Evolutionary conservation across 2,888 invertebrate genomes (phyloP).

Genomic region (Apodemia duryi): DNA sequence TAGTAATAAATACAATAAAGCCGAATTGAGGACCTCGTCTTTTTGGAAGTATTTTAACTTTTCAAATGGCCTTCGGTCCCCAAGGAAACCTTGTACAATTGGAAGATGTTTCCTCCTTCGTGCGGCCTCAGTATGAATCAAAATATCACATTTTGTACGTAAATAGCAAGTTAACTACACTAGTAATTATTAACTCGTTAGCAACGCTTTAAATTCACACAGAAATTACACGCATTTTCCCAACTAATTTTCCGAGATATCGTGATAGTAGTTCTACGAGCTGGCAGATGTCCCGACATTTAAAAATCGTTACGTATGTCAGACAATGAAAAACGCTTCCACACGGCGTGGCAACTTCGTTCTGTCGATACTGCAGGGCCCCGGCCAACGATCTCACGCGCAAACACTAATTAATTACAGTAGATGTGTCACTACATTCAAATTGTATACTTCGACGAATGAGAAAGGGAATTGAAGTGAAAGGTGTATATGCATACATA

Average conservation of each 20-base stretch:
- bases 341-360: slow-evolving; percentile 6
- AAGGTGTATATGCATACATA: no score
- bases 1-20: no score
- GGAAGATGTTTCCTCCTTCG: not conserved
- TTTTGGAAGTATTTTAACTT: no score
- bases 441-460: no score
- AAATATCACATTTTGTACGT: not conserved
- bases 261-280: not conserved
- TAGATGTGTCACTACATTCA: not conserved
- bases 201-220: not conserved
- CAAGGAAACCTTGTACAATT: no score
- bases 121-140: not conserved
- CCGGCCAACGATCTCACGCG: slow-evolving; percentile 1
- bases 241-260: not conserved
- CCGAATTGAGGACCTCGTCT: no score
- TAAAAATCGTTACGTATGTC: not conserved
- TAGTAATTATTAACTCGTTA: slow-evolving; percentile 9
- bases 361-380: slow-evolving; percentile 15
- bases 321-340: not conserved
- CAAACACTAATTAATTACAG: not conserved
- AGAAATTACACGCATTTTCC: not conserved
- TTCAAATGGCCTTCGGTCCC: no score
- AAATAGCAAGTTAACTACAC: not conserved
- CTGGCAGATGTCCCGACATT: not conserved
- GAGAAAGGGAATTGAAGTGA: no score